These are phyloP conservation scores for Stylophora pistillata DNA, from an alignment of 64 coral and sea anemone species.

Conservation along the genomic window DNA sequence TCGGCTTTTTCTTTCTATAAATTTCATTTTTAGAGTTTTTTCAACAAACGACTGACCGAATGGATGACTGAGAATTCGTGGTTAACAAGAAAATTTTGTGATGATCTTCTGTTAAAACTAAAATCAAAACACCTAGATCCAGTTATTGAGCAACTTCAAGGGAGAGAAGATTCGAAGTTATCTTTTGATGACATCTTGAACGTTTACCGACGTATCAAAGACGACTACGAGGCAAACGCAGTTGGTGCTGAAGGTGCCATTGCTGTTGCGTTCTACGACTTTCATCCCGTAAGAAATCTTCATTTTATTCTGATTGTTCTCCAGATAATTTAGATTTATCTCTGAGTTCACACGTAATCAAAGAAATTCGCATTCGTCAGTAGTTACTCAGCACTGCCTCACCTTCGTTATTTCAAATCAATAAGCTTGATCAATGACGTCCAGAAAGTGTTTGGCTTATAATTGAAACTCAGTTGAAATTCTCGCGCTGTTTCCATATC, in stretches of 20 bases:
- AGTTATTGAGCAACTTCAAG: conserved; percentile 2
- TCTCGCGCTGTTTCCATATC: background rate
- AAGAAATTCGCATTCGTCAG: background rate
- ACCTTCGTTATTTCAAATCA: too few relatives aligned
- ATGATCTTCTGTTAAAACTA: background rate
- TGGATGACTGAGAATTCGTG: background rate
- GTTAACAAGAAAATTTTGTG: background rate
- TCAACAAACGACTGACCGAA: background rate
- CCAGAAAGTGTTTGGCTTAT: too few relatives aligned
- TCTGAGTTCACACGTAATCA: too few relatives aligned
- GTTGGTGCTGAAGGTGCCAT: conserved; percentile 46
- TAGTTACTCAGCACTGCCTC: background rate
- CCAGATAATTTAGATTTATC: too few relatives aligned
- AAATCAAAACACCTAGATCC: background rate
- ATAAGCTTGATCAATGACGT: too few relatives aligned
- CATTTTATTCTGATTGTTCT: background rate
- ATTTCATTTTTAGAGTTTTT: background rate
- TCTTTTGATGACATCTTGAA: conserved; percentile 59
- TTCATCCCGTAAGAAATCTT: conserved; percentile 44
- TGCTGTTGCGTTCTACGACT: conserved; percentile 52
- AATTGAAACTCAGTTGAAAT: too few relatives aligned
- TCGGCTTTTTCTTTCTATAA: too few relatives aligned
- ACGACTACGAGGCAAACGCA: background rate
- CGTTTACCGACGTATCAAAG: conserved; percentile 40
- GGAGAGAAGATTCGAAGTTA: conserved; percentile 21